phyloP scores from a whole-genome alignment of 2,888 invertebrate species.

The Thera britannica region DNA sequence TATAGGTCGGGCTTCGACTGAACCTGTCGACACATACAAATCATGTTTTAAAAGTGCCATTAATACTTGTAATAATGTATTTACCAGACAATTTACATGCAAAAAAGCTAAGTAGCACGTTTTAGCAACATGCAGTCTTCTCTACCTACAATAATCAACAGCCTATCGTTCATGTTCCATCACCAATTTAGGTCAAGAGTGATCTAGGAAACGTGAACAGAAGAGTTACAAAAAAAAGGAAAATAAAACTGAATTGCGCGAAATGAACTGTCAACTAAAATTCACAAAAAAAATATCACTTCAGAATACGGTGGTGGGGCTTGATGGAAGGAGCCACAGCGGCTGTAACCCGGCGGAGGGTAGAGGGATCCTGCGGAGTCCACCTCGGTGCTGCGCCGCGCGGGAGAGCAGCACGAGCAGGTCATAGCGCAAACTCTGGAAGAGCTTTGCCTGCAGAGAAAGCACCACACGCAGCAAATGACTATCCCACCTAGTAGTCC shows the following conservation, averaged over 20 bases:
- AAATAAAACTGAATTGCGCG: conserved; percentile 47
- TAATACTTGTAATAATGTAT: neutral
- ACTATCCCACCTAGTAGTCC: conserved; percentile 88
- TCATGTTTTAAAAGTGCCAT: neutral
- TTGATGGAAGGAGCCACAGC: conserved; percentile 93
- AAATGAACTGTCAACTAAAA: conserved; percentile 44
- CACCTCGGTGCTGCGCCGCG: conserved; percentile 85
- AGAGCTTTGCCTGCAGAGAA: conserved; percentile 58
- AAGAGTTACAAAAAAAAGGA: conserved; percentile 10
- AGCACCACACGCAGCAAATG: conserved; percentile 87
- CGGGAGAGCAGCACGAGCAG: conserved; percentile 73
- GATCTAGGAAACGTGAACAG: conserved; percentile 4
- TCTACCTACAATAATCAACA: conserved; percentile 5
- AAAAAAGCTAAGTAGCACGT: conserved; percentile 12
- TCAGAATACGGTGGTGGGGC: conserved; percentile 94
- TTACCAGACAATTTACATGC: conserved; percentile 10
- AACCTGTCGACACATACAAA: conserved; percentile 82
- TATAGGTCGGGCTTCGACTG: conserved; percentile 94
- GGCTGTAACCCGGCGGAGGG: conserved; percentile 93
- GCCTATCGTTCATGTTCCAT: conserved; percentile 7
- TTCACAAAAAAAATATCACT: conserved; percentile 76
- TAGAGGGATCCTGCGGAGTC: conserved; percentile 93
- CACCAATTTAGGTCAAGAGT: neutral
- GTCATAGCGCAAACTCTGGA: conserved; percentile 35
- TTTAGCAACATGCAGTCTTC: conserved; percentile 10